Base-by-base conservation (phyloP, 1,140 invertebrate genomes). In the Phthorimaea operculella region DNA sequence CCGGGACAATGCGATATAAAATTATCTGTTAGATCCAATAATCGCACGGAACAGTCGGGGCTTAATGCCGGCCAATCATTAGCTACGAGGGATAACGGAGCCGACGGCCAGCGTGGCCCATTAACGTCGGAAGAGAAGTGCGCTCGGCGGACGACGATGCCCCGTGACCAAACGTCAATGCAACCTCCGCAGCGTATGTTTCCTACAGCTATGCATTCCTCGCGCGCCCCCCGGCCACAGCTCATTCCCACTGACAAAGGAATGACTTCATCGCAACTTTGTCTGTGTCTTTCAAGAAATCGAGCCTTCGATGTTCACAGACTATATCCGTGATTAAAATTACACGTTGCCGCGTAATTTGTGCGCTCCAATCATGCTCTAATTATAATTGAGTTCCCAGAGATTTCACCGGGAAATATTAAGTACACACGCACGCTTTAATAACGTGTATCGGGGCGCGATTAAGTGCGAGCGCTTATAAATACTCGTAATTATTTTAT, bases 11-110 rank as follows among this genome's bases (percentile, higher is more conserved):
- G 70, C 78, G 74, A 81, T 80, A 80, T 82, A 80, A 83, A 85
- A 85, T 85, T 83, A 85, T 83, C 82, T 80, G 79, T 80, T 83
- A 82, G 79, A 82, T 79, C 82, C 82, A 85, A 85, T 85, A 83
- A 85, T 85, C 78, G 79, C 77, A 76, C 68, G 72, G 78, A 77
- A 79, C 77, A 73, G 77, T 66, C 72, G 64, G 70, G 74, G 76
- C 74, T 79, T 84, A 82, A 85, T 85, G 74, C 79, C 72, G 76
- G 78, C 73, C 79, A 81, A 83, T 85, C 81, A 85, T 85, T 85
- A 83, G 74, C 79, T 82, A 80, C 72, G 68, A 84, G 79, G 78
- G 70, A 79, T 85, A 83, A 83, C 78, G 80, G 78, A 74, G 72
- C 74, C 74, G 55, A 66, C 69, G 74, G 72, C 70, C 74, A 70